These are phyloP conservation scores for Spea hammondii DNA, from an alignment of 2,797 vertebrate genomes.

Conservation along the genomic window DNA sequence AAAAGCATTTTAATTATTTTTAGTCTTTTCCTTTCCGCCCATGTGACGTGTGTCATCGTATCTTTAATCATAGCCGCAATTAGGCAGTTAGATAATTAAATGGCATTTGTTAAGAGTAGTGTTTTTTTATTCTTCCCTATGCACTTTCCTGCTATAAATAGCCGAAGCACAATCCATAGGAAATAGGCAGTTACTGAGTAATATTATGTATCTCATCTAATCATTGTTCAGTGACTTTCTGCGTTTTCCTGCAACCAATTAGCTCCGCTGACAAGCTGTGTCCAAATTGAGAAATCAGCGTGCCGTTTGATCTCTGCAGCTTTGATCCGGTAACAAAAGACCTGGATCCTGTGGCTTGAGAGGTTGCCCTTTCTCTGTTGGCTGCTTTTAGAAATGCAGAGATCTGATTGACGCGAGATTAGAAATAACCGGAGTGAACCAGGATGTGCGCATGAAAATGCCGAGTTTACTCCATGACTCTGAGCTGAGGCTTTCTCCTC, in stretches of 20 bases:
- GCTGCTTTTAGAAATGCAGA: slow-evolving; percentile 18
- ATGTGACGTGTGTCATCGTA: slow-evolving; percentile 13
- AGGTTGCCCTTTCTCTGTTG: slow-evolving; percentile 29
- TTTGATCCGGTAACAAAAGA: slow-evolving; percentile 48
- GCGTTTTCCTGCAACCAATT: slow-evolving; percentile 47
- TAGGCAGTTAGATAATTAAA: slow-evolving; percentile 40
- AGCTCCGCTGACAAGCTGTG: slow-evolving; percentile 46
- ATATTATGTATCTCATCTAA: slow-evolving; percentile 31
- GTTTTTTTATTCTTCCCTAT: background rate
- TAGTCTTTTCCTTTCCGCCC: slow-evolving; percentile 12
- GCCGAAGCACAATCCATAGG: slow-evolving; percentile 34
- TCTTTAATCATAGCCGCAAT: slow-evolving; percentile 33
- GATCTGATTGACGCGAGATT: background rate
- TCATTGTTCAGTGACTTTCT: slow-evolving; percentile 38
- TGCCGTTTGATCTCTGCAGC: slow-evolving; percentile 42
- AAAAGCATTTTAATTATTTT: slow-evolving; percentile 9
- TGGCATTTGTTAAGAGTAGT: slow-evolving; percentile 12
- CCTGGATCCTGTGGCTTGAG: slow-evolving; percentile 37
- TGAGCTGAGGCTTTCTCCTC: background rate
- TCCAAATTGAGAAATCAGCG: slow-evolving; percentile 38
- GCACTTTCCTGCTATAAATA: slow-evolving; percentile 35
- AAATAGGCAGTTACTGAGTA: slow-evolving; percentile 35
- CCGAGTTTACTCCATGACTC: background rate
- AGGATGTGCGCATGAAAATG: background rate
- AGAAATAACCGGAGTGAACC: background rate